These are phyloP conservation scores for Dioctria rufipes DNA, from an alignment of 2,888 invertebrate genomes.

Conservation along the genomic window DNA sequence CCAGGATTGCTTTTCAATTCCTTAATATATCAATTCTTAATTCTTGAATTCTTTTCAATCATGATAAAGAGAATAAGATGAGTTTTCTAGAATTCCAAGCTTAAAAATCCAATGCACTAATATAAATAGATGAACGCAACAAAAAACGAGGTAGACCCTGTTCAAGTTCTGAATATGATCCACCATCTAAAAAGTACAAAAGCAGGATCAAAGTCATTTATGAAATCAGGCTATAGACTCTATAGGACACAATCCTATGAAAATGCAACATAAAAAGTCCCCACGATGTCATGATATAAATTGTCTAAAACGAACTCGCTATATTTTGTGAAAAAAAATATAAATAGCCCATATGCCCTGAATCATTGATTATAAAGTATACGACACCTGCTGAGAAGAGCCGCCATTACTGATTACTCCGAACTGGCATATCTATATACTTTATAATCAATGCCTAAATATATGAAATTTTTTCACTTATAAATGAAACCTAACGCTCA, in stretches of 20 bases:
- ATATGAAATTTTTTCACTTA: too few species aligned
- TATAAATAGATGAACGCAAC: not conserved
- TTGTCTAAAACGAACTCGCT: slow-evolving; percentile 25
- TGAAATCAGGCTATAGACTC: slow-evolving; percentile 33
- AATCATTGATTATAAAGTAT: too few species aligned
- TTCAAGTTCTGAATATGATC: too few species aligned
- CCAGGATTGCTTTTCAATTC: not conserved
- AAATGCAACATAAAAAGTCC: slow-evolving; percentile 31
- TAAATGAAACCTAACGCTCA: too few species aligned
- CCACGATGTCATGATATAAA: slow-evolving; percentile 39
- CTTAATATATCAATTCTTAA: not conserved
- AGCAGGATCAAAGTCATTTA: slow-evolving; percentile 11
- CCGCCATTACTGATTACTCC: too few species aligned
- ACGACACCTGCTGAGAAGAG: too few species aligned
- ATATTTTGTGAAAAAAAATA: too few species aligned
- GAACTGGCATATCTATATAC: too few species aligned
- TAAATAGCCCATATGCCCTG: too few species aligned
- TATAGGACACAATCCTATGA: slow-evolving; percentile 21
- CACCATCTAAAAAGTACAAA: not conserved
- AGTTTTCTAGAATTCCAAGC: slow-evolving; percentile 34
- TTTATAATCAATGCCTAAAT: too few species aligned
- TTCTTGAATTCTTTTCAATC: not conserved
- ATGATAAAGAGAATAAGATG: slow-evolving; percentile 23
- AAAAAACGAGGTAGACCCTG: too few species aligned
- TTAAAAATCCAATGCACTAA: slow-evolving; percentile 14